Evolutionary conservation across 2,888 invertebrate genomes (phyloP).

Genomic region (Epistrophe grossulariae): DNA sequence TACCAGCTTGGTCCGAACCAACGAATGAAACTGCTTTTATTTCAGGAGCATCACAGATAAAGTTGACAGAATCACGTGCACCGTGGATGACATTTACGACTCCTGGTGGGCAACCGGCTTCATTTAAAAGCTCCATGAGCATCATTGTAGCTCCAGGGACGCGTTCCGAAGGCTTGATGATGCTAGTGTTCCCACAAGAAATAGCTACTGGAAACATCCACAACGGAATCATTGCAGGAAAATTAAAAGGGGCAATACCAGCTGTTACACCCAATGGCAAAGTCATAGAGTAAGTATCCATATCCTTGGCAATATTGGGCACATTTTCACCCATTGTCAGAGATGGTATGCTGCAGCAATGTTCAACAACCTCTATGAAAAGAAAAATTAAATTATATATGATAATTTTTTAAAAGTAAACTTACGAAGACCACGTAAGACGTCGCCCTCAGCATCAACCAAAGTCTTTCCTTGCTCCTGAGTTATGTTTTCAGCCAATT

Average conservation of each 20-base stretch:
- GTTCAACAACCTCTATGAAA: constrained; percentile 95
- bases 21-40: constrained; percentile 99
- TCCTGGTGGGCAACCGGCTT: constrained; percentile 98
- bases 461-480: constrained; percentile 98
- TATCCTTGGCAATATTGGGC: constrained; percentile 92
- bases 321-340: constrained; percentile 97
- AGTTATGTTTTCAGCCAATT: constrained; percentile 95
- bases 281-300: constrained; percentile 97
- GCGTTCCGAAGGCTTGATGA: constrained; percentile 98
- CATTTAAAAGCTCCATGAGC: constrained; percentile 95
- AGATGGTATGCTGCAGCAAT: constrained; percentile 96
- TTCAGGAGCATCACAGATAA: constrained; percentile 97
- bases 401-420: background rate
- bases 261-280: constrained; percentile 94
- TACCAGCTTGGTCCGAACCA: constrained; percentile 97
- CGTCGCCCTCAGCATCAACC: constrained; percentile 99
- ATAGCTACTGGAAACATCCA: constrained; percentile 96
- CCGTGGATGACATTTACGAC: constrained; percentile 99
- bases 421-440: constrained; percentile 97
- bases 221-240: constrained; percentile 99
- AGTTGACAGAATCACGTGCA: constrained; percentile 96
- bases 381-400: constrained; percentile 15
- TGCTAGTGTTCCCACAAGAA: constrained; percentile 96
- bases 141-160: constrained; percentile 98
- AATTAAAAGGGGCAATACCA: constrained; percentile 99